Base-by-base conservation (phyloP, 2,888 invertebrate species). In the Tenthredo amoena region DNA sequence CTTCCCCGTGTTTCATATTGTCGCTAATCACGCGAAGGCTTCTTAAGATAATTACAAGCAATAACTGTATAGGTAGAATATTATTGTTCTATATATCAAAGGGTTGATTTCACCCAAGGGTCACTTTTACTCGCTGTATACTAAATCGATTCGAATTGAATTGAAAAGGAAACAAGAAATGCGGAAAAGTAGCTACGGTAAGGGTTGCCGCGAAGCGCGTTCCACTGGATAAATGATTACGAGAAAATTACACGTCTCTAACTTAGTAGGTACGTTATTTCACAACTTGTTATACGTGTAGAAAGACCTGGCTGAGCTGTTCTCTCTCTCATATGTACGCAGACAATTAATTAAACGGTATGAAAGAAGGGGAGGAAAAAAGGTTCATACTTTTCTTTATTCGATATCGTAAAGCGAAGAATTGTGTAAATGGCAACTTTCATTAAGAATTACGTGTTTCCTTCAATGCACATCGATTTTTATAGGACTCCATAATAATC, bases 221-320 rank as follows among this genome's bases (percentile, higher is more conserved):
- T 21, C 40, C 40, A 50, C 18, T 50, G 18, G 85, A 88, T 88
- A 89, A 90, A 90, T 89, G 89, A 90, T 90, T 89, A 88, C 88
- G 89, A 89, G 91, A 89, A 90, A 90, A 90, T 90, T 88, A 88
- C 88, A 87, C 76, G 47, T 47, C 5, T 58, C 58, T 21, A 58
- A 9, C 58, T 9, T 58, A 58, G 40, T 26, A 26, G 26, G 26
- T 40, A 40, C 40, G 40, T 40, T 40, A 40, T 9, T 40, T 9
- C 9, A 40, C 40, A 40, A 40, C 9, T 40, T 43, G 40, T 40
- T 40, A 40, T 40, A 40, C 40, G 9, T 40, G 9, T 0, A 9
- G 40, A 43, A 43, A 43, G 10, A 58, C 15, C 47, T 47, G 47
- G 47, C 3, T 47, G 47, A 3, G 15, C 47, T 47, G 47, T 47